These are phyloP conservation scores for Petrocephalus microphthalmus DNA, from an alignment of 2,113 vertebrate species.

Conservation along the genomic window DNA sequence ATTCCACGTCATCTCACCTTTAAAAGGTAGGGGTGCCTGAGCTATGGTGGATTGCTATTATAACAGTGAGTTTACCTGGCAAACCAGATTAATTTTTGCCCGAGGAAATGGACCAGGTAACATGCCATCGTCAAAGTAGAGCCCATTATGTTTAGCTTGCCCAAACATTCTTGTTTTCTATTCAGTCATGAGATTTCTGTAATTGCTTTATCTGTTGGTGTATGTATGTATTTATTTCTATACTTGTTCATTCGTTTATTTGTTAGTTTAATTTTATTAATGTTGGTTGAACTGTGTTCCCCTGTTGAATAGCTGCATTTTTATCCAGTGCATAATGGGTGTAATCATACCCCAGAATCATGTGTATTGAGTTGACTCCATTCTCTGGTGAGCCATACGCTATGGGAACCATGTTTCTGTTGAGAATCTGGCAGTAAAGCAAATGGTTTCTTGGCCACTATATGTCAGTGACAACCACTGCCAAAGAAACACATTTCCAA, in stretches of 20 bases:
- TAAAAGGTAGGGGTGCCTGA: no score
- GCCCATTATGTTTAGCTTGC: neutral
- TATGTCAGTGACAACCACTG: neutral
- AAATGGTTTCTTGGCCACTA: neutral
- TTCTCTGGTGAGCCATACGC: neutral
- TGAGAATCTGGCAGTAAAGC: conserved; percentile 3
- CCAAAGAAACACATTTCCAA: conserved; percentile 1
- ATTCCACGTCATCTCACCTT: no score
- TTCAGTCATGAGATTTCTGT: neutral
- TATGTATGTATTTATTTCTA: neutral
- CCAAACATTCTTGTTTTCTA: neutral
- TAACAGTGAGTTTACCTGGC: no score
- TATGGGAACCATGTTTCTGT: neutral
- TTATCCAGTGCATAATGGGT: neutral
- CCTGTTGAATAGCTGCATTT: neutral
- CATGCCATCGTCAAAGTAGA: no score
- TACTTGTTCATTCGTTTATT: no score
- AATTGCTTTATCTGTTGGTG: neutral
- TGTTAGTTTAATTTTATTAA: neutral
- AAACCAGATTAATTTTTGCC: no score
- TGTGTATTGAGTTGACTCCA: neutral
- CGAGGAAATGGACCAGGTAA: no score
- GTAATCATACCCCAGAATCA: neutral
- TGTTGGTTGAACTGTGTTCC: neutral
- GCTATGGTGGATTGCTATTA: no score